Evolutionary conservation across 2,888 invertebrate species (phyloP), one percentile per base, ranked within the genome.

Genomic region (Synanthedon myopaeformis): DNA sequence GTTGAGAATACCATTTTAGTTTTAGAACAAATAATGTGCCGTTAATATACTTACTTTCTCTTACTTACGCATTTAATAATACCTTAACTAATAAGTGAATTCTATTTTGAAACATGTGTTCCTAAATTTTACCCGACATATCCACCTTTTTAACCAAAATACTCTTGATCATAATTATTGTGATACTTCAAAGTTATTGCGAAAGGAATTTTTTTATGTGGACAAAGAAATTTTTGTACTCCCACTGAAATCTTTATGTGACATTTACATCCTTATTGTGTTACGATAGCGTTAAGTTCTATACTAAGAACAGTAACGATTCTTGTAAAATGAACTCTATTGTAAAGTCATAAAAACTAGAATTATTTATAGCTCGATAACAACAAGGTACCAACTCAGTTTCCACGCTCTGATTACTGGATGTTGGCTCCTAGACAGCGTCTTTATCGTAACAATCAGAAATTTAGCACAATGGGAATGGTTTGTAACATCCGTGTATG

Each of bases 321-420:
- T 56, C 12, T 10, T 13, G 51, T 14, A 65, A 71, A 67, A 57
- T 70, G 53, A 53, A 69, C 71, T 66, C 60, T 75, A 69, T 62
- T 48, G 45, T 51, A 62, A 35, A 12, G 51, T 10, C 10, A 41
- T 66, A 77, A 64, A 74, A 70, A 63, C 63, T 65, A 69, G 64
- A 71, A 67, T 77, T 65, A 67, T 64, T 61, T 67, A 67, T 61
- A 61, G 60, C 59, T 64, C 63, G 70, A 69, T 69, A 69, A 75
- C 71, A 76, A 74, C 81, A 75, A 75, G 72, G 77, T 77, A 79
- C 76, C 74, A 66, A 70, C 72, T 81, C 83, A 84, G 85, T 82
- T 86, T 83, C 83, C 85, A 87, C 87, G 87, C 85, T 87, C 87
- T 87, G 83, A 85, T 87, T 83, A 83, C 70, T 86, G 87, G 87